These are phyloP conservation scores for Zingel zingel DNA, from an alignment of 2,113 vertebrate genomes.

Conservation along the genomic window DNA sequence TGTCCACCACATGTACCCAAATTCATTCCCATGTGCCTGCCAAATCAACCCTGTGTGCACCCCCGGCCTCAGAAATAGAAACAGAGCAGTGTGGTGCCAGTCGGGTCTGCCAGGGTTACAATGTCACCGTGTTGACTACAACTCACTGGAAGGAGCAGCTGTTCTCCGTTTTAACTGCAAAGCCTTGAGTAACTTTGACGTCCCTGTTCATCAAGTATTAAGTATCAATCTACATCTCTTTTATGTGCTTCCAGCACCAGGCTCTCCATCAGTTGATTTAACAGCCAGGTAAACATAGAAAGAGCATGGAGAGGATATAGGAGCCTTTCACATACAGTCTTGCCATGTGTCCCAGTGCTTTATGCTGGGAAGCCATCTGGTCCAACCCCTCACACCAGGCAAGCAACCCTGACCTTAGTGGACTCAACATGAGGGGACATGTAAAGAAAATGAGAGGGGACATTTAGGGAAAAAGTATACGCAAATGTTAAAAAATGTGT, in stretches of 20 bases:
- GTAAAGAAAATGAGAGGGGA: neutral
- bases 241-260: conserved; percentile 20
- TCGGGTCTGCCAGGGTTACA: conserved; percentile 56
- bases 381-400: conserved; percentile 56
- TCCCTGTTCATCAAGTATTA: conserved; percentile 35
- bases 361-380: conserved; percentile 77
- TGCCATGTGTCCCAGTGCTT: conserved; percentile 46
- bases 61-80: conserved; percentile 59
- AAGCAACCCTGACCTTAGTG: conserved; percentile 31
- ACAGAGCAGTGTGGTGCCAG: conserved; percentile 42
- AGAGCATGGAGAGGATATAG: conserved; percentile 28
- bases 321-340: conserved; percentile 44
- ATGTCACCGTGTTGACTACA: conserved; percentile 38
- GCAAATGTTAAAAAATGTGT: neutral
- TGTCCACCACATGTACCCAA: conserved; percentile 45
- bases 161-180: conserved; percentile 39
- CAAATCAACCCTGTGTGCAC: conserved; percentile 43
- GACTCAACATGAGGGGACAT: conserved; percentile 15
- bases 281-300: conserved; percentile 41
- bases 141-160: conserved; percentile 53
- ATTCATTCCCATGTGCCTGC: conserved; percentile 37
- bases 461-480: neutral
- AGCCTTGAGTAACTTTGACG: neutral
- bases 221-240: neutral
- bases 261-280: conserved; percentile 9